Evolutionary conservation across 2,888 invertebrate species (phyloP).

Genomic region (Seira musarum): DNA sequence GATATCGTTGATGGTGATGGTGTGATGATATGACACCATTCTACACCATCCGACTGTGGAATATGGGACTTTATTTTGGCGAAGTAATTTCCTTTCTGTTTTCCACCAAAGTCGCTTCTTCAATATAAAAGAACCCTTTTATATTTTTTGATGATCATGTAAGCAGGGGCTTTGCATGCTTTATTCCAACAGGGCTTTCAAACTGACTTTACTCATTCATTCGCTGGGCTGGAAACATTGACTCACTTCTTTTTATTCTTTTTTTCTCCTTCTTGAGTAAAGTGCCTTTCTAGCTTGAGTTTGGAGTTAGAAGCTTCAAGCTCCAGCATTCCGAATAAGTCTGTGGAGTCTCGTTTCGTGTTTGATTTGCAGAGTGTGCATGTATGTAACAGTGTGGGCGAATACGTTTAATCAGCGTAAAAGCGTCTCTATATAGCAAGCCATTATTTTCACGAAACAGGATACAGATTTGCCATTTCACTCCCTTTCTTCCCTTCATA

Average conservation of each 20-base stretch:
- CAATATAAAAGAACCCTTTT: too few species aligned
- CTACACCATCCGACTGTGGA: neutral
- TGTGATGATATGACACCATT: slow-evolving; percentile 10
- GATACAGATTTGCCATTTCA: neutral
- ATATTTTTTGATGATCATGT: too few species aligned
- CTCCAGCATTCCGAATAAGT: neutral
- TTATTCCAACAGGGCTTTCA: too few species aligned
- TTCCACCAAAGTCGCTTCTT: neutral
- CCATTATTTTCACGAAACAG: neutral
- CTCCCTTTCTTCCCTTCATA: neutral
- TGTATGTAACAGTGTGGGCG: neutral
- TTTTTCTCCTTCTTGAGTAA: neutral
- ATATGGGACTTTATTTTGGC: neutral
- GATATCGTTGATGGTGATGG: neutral
- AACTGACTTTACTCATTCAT: neutral
- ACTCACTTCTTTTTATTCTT: neutral
- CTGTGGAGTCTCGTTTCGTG: neutral
- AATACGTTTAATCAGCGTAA: slow-evolving; percentile 40
- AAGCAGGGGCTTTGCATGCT: too few species aligned
- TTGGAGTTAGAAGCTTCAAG: neutral
- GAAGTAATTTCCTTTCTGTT: neutral
- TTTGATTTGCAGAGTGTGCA: neutral
- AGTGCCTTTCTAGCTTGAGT: neutral
- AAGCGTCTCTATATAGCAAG: slow-evolving; percentile 17
- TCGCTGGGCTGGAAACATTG: neutral